phyloP scores from a whole-genome alignment of 2,797 vertebrate genomes.

The Gallinago stenura region DNA sequence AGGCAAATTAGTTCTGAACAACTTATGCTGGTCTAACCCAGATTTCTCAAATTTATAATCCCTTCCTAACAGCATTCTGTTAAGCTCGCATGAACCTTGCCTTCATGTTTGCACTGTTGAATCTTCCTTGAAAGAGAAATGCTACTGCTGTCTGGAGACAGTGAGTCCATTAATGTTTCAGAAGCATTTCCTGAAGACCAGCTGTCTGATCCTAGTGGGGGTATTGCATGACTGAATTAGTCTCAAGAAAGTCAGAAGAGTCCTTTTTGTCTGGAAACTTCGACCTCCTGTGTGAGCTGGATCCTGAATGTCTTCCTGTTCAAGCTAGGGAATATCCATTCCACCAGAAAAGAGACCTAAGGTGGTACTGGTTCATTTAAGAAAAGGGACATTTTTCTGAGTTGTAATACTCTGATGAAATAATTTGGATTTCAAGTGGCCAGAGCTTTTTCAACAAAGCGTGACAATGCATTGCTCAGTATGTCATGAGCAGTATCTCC shows the following conservation, averaged over 20 bases:
- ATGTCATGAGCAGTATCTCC: background rate
- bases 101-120: background rate
- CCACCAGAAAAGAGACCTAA: background rate
- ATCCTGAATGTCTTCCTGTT: background rate
- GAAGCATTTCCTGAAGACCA: slow-evolving; percentile 1
- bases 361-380: background rate
- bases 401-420: background rate
- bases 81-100: background rate
- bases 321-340: background rate
- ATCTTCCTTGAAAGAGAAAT: background rate
- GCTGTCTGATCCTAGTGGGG: background rate
- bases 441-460: background rate
- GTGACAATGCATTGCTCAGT: background rate
- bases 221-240: background rate
- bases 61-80: background rate
- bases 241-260: background rate
- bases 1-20: background rate
- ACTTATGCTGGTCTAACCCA: background rate
- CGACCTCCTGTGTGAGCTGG: background rate
- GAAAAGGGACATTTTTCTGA: background rate
- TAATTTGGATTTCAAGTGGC: background rate
- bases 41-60: background rate
- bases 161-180: rapidly evolving
- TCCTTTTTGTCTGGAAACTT: background rate
- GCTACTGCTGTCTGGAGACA: background rate